phyloP scores from a whole-genome alignment of 2,797 vertebrate species.

The Emys orbicularis region DNA sequence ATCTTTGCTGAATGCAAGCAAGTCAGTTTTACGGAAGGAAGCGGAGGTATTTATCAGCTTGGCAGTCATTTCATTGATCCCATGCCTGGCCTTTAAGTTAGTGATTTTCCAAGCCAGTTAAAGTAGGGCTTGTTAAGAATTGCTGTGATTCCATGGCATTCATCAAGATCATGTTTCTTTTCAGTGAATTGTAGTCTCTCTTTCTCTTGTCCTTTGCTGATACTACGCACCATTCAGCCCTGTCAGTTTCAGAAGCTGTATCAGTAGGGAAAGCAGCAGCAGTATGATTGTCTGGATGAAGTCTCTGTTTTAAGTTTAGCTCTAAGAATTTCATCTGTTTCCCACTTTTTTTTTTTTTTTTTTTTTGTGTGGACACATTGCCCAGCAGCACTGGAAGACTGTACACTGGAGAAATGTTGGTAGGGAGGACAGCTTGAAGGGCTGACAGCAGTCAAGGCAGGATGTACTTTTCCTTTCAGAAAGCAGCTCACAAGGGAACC shows the following conservation, averaged over 20 bases:
- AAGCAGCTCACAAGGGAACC: not conserved
- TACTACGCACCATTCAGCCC: not conserved
- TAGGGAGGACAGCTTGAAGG: constrained; percentile 45
- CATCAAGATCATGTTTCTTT: constrained; percentile 12
- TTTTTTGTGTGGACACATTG: not conserved
- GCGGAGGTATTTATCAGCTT: not conserved
- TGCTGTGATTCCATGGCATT: not conserved
- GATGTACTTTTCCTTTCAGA: constrained; percentile 14
- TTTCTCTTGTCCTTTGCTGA: not conserved
- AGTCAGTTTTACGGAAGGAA: not conserved
- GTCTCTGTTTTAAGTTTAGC: not conserved
- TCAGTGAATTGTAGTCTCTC: not conserved
- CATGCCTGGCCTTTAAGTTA: not conserved
- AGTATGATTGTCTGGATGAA: not conserved
- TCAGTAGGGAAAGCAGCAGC: not conserved
- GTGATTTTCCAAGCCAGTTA: not conserved
- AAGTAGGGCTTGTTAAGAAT: not conserved
- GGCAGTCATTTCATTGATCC: not conserved
- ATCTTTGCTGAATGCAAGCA: not conserved
- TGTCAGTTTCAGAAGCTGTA: not conserved
- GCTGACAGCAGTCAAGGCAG: constrained; percentile 46
- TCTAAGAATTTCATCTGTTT: not conserved
- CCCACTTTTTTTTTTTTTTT: not conserved
- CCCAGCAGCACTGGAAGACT: not conserved
- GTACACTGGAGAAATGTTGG: not conserved